phyloP scores from a whole-genome alignment of 2,797 vertebrate genomes.

The Lemur catta region DNA sequence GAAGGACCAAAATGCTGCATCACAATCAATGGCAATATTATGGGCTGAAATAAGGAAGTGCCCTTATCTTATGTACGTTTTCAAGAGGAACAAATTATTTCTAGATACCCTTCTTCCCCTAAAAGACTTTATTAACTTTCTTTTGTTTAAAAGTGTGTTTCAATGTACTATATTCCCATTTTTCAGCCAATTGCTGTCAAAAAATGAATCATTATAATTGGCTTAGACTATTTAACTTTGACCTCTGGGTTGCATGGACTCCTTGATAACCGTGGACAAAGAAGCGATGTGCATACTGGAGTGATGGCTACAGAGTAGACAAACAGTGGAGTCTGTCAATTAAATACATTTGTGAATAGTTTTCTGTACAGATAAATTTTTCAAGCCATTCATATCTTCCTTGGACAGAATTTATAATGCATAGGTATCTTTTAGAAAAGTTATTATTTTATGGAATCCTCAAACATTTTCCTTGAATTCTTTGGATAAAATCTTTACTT shows the following conservation, averaged over 20 bases:
- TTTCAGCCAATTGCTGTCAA: not conserved
- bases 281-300: not conserved
- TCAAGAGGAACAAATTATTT: not conserved
- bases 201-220: not conserved
- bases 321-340: not conserved
- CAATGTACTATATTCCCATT: not conserved
- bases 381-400: not conserved
- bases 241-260: not conserved
- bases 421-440: not conserved
- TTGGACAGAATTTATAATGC: not conserved
- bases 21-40: not conserved
- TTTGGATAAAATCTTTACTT: not conserved
- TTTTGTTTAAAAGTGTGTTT: not conserved
- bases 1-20: not conserved
- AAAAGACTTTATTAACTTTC: not conserved
- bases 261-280: not conserved
- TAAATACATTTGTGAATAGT: not conserved
- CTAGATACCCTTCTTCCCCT: not conserved
- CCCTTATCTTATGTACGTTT: not conserved
- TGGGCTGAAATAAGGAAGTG: not conserved
- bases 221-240: not conserved
- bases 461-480: not conserved
- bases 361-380: not conserved
- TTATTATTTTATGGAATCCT: not conserved
- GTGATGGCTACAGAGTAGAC: not conserved